Base-by-base conservation (phyloP, 1,140 invertebrate genomes). In the Cecropterus lyciades region DNA sequence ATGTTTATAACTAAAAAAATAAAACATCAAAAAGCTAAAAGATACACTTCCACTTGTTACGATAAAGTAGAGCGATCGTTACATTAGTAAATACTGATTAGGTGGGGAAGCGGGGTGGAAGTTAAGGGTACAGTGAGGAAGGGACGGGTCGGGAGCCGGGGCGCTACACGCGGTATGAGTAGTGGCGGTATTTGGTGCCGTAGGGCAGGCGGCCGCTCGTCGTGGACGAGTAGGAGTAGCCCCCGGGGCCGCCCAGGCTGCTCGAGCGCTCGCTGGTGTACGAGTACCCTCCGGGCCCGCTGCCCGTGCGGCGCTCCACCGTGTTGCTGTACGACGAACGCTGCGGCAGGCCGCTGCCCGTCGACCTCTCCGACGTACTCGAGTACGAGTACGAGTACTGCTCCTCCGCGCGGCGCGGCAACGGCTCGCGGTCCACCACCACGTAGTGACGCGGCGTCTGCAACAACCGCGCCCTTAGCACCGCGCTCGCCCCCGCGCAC, bases 391-490 rank as follows among this genome's bases (percentile, higher is more conserved):
- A 97, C 76, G 95, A 96, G 94, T 97, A 97, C 93, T 96, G 95
- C 91, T 96, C 93, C 89, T 96, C 95, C 56, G 95, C 94, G 88
- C 95, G 94, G 73, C 95, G 93, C 73, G 94, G 94, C 73, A 93
- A 84, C 75, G 95, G 93, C 69, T 96, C 95, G 82, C 95, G 94
- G 92, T 97, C 96, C 89, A 95, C 94, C 82, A 96, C 96, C 89
- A 96, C 95, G 93, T 97, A 97, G 94, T 96, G 95, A 72, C 96
- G 94, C 87, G 96, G 96, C 92, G 95, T 97, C 96, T 97, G 94
- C 89, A 93, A 94, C 81, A 89, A 87, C 85, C 84, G 79, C 77
- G 84, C 79, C 77, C 78, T 84, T 80, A 81, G 76, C 77, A 71
- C 77, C 76, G 63, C 79, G 52, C 27, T 77, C 69, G 67, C 72